Base-by-base conservation (phyloP, 2,888 invertebrate genomes). In the Tortrix viridana region DNA sequence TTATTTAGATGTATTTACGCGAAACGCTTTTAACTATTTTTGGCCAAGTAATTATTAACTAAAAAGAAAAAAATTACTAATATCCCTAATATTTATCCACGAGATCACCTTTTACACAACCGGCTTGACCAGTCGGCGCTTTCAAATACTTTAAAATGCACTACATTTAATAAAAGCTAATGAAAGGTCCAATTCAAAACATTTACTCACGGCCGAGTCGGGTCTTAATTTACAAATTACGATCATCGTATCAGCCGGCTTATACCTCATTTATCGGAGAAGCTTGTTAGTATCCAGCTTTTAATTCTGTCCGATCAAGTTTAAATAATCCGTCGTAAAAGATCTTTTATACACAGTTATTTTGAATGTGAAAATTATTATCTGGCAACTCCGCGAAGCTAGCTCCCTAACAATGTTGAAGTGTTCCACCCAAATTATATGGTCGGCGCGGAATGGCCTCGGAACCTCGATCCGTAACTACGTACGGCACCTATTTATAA, bases 331-430 rank as follows among this genome's bases (percentile, higher is more conserved):
- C 72, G 71, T 69, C 72, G 71, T 71, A 73, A 71, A 75, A 72
- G 73, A 77, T 78, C 76, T 75, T 32, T 75, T 70, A 70, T 74
- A 72, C 76, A 76, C 77, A 80, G 82, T 84, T 86, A 82, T 84
- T 86, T 85, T 80, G 77, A 81, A 89, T 80, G 87, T 87, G 85
- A 85, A 89, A 89, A 88, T 87, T 88, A 80, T 81, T 82, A 80
- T 72, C 79, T 80, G 77, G 78, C 79, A 76, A 80, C 73, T 76
- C 71, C 59, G 79, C 80, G 68, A 73, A 77, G 72, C 86, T 84
- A 85, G 87, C 86, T 86, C 77, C 65, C 72, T 73, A 80, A 81
- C 79, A 81, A 80, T 79, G 78, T 82, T 73, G 76, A 71, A 77
- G 75, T 77, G 77, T 76, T 69, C 70, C 76, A 72, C 71, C 78